Evolutionary conservation across 2,797 vertebrate genomes (phyloP), one percentile per base, ranked within the genome.

Genomic region (Glossophaga mutica): DNA sequence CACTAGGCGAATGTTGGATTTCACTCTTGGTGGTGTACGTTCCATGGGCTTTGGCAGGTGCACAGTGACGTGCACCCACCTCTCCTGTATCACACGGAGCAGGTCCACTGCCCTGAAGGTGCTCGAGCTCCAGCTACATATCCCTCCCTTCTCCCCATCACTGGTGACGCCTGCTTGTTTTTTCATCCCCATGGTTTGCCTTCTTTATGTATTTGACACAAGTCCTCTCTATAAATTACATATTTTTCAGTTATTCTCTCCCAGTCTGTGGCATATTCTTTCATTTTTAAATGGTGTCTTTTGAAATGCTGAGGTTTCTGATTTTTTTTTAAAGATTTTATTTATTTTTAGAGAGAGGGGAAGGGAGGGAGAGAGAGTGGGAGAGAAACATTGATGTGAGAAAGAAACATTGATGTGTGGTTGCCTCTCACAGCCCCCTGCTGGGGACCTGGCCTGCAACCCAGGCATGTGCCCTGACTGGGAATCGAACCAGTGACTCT

Each of bases 41-140:
- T 79, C 21, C 26, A 0, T 24, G 77, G 67, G 18, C 32, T 91
- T 57, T 59, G 50, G 48, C 52, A 59, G 48, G 48, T 6, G 52
- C 34, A 0, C 37, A 8, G 48, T 73, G n/a, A 37, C 12, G 4
- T 7, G 67, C 29, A 22, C 39, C 39, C 14, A 48, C n/a, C 52
- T 21, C 29, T 59, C 1, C 26, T 6, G 34, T 1, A 9, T 16
- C 76, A 2, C 0, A 14, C 5, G 46, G 39, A 29, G 11, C 29
- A 16, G 62, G 37, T 29, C 70, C 18, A 37, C 37, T 48, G n/a
- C 24, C 78, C 24, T 5, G 8, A 22, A 48, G 37, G 22, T 37
- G 8, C 67, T 48, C 11, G 2, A 37, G 48, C 37, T 15, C 67
- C 52, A 32, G 9, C 67, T 37, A 1, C 15, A 34, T 18, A 22